Base-by-base conservation (phyloP, 2,888 invertebrate genomes). In the Lithosia quadra region DNA sequence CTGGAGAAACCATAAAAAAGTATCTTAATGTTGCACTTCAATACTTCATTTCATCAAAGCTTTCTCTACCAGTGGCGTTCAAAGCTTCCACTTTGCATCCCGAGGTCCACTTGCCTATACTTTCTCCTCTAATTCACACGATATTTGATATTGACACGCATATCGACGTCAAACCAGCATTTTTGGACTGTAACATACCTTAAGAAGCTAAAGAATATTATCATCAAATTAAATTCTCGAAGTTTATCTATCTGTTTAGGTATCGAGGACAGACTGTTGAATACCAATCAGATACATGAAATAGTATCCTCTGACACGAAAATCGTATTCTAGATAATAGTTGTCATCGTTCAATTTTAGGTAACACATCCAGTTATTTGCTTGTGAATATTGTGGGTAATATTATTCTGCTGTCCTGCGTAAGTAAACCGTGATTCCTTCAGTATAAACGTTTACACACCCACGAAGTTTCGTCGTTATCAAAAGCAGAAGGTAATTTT, bases 271-370 rank as follows among this genome's bases (percentile, higher is more conserved):
- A n/a, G n/a, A 75, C 72, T 75, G 77, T 77, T 77, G 79, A 83
- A 80, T 81, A 77, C 75, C 81, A 79, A 84, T 78, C 80, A 79
- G 84, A 84, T 83, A 72, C 75, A 76, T 81, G 77, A 81, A 75
- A 79, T 43, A 5, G 78, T 73, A 76, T 72, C 73, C 74, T 68
- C 65, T 82, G 77, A 83, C 76, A 81, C 78, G 77, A 76, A 73
- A 80, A 71, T 59, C 56, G 63, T 58, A 75, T 74, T 75, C 71
- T 65, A 59, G 73, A 71, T 71, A n/a, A n/a, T n/a, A 79, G 77
- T 79, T 81, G 80, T 80, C 80, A 81, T 80, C 81, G 68, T 84
- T 80, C 69, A 72, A 76, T 72, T 72, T 76, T 80, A 69, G 77
- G 62, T 74, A 57, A 70, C 68, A 33, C 62, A 68, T 18, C 69